These are phyloP conservation scores for Cavia porcellus DNA, from an alignment of 2,113 vertebrate species.

Conservation along the genomic window DNA sequence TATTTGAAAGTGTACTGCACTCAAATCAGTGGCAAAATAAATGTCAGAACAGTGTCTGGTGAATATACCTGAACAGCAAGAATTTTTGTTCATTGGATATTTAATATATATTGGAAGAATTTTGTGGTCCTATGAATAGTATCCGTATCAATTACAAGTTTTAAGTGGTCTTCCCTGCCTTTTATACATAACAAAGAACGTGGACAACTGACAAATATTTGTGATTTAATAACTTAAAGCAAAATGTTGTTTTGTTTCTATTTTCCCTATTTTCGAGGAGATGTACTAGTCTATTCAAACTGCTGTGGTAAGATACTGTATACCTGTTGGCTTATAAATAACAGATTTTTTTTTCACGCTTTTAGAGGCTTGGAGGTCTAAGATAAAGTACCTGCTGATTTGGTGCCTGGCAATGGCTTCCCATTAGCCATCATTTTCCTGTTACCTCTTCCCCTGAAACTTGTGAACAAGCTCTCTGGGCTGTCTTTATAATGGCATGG, in stretches of 20 bases:
- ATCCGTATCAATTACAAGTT: not conserved
- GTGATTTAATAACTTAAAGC: conserved; percentile 13
- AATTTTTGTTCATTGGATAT: not conserved
- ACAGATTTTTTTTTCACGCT: not conserved
- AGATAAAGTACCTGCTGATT: not conserved
- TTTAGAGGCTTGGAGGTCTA: not conserved
- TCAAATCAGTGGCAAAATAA: not conserved
- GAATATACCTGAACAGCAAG: not conserved
- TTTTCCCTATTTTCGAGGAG: not conserved
- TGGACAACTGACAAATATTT: not conserved
- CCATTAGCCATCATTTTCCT: not conserved
- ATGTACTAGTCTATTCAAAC: not conserved
- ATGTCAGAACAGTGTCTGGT: not conserved
- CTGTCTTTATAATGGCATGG: not conserved
- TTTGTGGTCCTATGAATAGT: not conserved
- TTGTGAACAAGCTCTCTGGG: too few species aligned
- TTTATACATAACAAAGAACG: not conserved
- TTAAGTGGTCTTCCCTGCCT: not conserved
- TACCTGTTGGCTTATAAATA: not conserved
- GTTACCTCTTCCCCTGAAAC: not conserved
- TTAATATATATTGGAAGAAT: not conserved
- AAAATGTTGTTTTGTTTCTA: not conserved
- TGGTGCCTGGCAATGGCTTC: not conserved
- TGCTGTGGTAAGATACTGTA: not conserved
- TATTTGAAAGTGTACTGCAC: not conserved